Conservation (phyloP, 2,888 invertebrate species). For the Punctoribates punctum region DNA sequence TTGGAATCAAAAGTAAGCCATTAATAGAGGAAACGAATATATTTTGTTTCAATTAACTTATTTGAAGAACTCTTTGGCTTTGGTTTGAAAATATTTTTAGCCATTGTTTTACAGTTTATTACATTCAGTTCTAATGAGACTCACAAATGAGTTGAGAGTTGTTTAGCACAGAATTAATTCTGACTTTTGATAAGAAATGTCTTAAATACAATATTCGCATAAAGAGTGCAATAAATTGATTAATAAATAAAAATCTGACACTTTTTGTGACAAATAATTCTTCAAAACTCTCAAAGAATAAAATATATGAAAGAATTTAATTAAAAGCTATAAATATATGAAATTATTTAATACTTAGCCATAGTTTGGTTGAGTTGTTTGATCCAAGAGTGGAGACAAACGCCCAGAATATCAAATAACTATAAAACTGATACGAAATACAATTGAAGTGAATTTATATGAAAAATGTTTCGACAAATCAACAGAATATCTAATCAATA, state of each 20-base stretch:
- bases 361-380: neutral
- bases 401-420: constrained; percentile 5
- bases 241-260: too few relatives aligned
- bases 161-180: too few relatives aligned
- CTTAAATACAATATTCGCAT: too few relatives aligned
- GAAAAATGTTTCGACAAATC: neutral
- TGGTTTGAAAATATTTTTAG: too few relatives aligned
- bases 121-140: too few relatives aligned
- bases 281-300: neutral
- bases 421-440: neutral
- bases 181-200: too few relatives aligned
- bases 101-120: too few relatives aligned
- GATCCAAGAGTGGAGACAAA: neutral
- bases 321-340: neutral
- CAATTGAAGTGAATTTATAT: neutral
- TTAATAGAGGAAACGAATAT: neutral
- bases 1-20: neutral
- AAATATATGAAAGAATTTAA: neutral
- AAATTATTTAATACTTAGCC: constrained; percentile 21
- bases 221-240: too few relatives aligned
- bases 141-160: too few relatives aligned
- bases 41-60: too few relatives aligned
- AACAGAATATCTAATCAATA: constrained; percentile 19
- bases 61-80: too few relatives aligned
- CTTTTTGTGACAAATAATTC: neutral